Percentiles rank a stretch among this genome's conserved stretches.
phyloP scores from a whole-genome alignment of 2,888 invertebrate genomes.

The Macrophya alboannulata region DNA sequence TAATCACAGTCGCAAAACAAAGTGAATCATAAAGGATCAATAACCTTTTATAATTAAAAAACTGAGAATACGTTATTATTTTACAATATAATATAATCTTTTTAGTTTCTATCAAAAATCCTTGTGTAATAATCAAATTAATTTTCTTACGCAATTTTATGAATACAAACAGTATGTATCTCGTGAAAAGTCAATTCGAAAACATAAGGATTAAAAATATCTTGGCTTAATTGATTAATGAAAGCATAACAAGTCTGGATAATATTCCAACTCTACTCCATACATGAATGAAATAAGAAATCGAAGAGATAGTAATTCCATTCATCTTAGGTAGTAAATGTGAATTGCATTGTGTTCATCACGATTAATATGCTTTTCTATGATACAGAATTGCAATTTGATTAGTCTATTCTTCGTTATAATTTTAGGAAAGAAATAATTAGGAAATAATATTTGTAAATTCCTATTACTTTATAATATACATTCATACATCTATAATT shows the following conservation, averaged over 20 bases:
- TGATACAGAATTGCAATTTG: background rate
- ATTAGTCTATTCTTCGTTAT: background rate
- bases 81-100: background rate
- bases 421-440: background rate
- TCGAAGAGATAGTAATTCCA: slow-evolving; percentile 5
- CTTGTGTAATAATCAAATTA: background rate
- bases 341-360: background rate
- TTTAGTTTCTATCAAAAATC: background rate
- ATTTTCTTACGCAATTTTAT: background rate
- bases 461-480: slow-evolving; percentile 44
- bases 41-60: background rate
- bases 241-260: background rate
- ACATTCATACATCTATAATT: slow-evolving; percentile 14
- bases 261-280: background rate
- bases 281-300: slow-evolving; percentile 2
- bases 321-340: background rate
- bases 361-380: background rate
- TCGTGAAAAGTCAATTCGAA: slow-evolving; percentile 1
- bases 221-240: background rate
- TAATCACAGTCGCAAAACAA: background rate
- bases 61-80: background rate
- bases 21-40: background rate
- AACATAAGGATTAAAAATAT: background rate
- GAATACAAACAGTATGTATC: background rate
- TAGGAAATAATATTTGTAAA: background rate